Percentiles rank a stretch among this genome's conserved stretches.
Conservation (phyloP, 2,797 vertebrate genomes). For the Pyrocephalus nanus region DNA sequence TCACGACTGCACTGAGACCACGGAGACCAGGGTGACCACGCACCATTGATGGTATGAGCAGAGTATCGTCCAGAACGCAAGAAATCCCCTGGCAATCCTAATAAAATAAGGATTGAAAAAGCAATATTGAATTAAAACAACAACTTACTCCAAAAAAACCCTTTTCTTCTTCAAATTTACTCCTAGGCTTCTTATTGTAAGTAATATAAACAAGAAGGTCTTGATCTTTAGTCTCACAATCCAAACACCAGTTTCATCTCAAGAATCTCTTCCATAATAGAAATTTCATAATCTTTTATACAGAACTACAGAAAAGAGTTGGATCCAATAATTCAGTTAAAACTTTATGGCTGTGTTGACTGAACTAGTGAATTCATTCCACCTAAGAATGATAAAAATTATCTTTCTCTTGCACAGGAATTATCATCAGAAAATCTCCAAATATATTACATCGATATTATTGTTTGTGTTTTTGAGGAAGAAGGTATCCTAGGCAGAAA, state of each 20-base stretch:
- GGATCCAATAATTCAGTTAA: background rate
- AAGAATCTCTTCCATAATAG: background rate
- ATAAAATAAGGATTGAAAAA: background rate
- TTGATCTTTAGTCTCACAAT: background rate
- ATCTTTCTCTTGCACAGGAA: background rate
- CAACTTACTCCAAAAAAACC: background rate
- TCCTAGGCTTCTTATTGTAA: background rate
- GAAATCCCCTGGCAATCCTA: slow-evolving; percentile 84
- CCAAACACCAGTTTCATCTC: background rate
- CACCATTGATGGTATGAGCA: slow-evolving; percentile 88
- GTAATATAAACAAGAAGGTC: background rate
- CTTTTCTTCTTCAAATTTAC: background rate
- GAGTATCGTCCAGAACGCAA: slow-evolving; percentile 88
- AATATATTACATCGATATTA: background rate
- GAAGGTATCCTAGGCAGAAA: background rate
- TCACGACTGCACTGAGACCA: slow-evolving; percentile 97
- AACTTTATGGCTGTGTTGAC: background rate
- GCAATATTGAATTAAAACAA: background rate
- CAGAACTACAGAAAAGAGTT: background rate
- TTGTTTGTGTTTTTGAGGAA: background rate
- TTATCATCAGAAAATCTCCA: background rate
- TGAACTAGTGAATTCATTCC: background rate
- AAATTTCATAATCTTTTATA: background rate
- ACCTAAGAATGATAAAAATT: background rate
- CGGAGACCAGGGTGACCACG: slow-evolving; percentile 90